These are phyloP conservation scores for Poecile atricapillus DNA, from an alignment of 2,113 vertebrate species.

Conservation along the genomic window DNA sequence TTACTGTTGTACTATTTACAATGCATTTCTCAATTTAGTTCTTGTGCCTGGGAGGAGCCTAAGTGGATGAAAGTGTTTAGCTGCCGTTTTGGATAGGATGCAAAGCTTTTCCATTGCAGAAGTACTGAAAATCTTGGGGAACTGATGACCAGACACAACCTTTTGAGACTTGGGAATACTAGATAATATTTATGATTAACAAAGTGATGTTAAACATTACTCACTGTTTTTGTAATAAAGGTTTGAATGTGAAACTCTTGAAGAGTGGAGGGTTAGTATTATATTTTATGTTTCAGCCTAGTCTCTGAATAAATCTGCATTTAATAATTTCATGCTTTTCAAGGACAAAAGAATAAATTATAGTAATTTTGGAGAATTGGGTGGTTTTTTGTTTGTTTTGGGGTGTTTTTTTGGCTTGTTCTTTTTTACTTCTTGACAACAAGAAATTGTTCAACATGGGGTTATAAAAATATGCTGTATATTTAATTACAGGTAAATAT, in stretches of 20 bases:
- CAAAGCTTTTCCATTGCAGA: neutral
- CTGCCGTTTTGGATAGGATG: neutral
- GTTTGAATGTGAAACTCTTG: neutral
- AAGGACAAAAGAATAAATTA: neutral
- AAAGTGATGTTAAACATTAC: neutral
- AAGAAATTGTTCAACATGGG: neutral
- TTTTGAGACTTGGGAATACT: neutral
- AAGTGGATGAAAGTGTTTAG: neutral
- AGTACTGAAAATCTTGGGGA: neutral
- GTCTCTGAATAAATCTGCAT: neutral
- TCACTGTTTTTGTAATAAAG: neutral
- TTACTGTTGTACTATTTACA: neutral
- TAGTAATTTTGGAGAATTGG: neutral
- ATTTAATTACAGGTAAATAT: neutral
- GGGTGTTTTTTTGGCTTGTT: neutral
- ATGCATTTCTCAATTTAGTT: neutral
- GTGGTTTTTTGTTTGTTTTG: neutral
- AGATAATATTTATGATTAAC: neutral
- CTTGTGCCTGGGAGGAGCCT: neutral
- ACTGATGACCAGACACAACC: accelerated
- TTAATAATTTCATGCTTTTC: neutral
- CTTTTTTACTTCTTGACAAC: neutral
- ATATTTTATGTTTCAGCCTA: neutral
- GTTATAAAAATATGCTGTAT: neutral
- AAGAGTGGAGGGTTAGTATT: neutral